These are phyloP conservation scores for Sitophilus oryzae DNA, from an alignment of 1,140 invertebrate species.

Conservation along the genomic window DNA sequence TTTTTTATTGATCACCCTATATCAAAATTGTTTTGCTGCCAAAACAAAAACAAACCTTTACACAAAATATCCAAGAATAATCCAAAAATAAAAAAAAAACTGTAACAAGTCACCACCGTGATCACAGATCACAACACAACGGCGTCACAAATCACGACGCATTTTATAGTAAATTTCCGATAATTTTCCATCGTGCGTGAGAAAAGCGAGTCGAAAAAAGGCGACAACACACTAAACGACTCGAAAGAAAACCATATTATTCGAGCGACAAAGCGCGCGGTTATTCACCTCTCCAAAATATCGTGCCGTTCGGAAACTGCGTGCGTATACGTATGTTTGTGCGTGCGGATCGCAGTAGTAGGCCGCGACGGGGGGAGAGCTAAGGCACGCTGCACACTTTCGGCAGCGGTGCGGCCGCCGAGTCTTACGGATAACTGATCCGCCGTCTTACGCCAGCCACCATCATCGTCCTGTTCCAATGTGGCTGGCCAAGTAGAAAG, in stretches of 20 bases:
- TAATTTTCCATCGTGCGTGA: constrained; percentile 30
- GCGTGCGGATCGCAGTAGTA: neutral
- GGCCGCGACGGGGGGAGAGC: neutral
- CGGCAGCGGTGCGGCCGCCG: constrained; percentile 1
- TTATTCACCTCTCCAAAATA: constrained; percentile 17
- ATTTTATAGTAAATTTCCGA: constrained; percentile 34
- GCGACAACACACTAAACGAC: constrained; percentile 1
- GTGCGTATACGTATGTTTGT: no score
- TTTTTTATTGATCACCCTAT: neutral
- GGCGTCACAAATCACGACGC: constrained; percentile 33
- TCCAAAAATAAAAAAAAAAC: constrained; percentile 11
- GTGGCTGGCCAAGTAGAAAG: constrained; percentile 27
- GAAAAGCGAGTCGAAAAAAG: neutral
- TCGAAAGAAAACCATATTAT: no score
- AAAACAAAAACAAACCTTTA: neutral
- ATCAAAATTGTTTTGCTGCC: no score
- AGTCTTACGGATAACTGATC: constrained; percentile 23
- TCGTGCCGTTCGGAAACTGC: constrained; percentile 2
- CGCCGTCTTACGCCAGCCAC: constrained; percentile 18
- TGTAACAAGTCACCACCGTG: constrained; percentile 3
- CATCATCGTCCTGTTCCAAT: constrained; percentile 4
- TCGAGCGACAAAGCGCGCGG: no score
- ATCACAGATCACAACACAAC: constrained; percentile 22
- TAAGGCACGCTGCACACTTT: constrained; percentile 3
- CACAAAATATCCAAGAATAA: constrained; percentile 11